phyloP scores from a whole-genome alignment of 2,113 vertebrate genomes.

The Falco punctatus region DNA sequence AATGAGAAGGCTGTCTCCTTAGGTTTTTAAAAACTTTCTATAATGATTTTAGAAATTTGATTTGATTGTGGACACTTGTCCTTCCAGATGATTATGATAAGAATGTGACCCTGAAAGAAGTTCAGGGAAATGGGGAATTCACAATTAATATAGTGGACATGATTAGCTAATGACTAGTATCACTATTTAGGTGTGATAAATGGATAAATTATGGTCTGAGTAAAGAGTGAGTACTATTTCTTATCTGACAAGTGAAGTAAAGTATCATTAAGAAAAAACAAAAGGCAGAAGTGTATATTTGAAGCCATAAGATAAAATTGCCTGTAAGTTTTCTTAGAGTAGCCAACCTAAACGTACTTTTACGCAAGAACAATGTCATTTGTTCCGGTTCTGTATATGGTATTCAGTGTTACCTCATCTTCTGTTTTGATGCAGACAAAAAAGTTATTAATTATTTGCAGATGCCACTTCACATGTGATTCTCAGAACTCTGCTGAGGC shows the following conservation, averaged over 20 bases:
- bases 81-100: not conserved
- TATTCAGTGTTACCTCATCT: not conserved
- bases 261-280: not conserved
- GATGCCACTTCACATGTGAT: not conserved
- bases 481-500: not conserved
- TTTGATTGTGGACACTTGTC: not conserved
- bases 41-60: not conserved
- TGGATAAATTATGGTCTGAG: not conserved
- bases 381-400: not conserved
- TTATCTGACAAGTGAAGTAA: not conserved
- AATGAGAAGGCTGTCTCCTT: not conserved
- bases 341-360: not conserved
- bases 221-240: not conserved
- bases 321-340: not conserved
- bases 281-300: not conserved
- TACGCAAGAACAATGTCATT: not conserved
- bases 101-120: not conserved
- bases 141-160: not conserved
- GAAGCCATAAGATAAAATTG: not conserved
- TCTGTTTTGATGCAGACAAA: not conserved
- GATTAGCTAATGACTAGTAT: not conserved
- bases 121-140: not conserved
- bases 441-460: not conserved
- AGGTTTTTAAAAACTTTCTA: not conserved
- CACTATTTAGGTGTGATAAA: not conserved